phyloP scores from a whole-genome alignment of 2,888 invertebrate species.

The Platypus cylindrus region DNA sequence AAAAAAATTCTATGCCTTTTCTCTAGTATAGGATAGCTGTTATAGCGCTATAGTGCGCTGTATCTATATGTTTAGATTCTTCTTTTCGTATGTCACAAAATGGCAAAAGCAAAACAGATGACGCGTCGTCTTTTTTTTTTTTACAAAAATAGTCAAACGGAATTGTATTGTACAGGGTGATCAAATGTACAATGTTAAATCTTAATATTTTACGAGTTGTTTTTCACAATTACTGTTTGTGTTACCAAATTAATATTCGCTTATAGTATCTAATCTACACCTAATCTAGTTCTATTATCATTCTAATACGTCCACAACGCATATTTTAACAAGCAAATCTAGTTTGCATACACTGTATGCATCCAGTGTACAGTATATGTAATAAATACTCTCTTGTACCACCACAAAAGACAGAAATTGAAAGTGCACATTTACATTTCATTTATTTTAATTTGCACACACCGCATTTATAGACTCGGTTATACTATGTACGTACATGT shows the following conservation, averaged over 20 bases:
- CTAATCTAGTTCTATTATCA: conserved; percentile 14
- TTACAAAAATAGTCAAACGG: conserved; percentile 6
- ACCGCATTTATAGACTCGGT: conserved; percentile 5
- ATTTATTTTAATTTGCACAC: conserved; percentile 12
- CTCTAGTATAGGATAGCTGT: too few relatives aligned
- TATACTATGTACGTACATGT: too few relatives aligned
- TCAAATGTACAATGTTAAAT: too few relatives aligned
- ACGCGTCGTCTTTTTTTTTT: conserved; percentile 8
- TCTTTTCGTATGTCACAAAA: too few relatives aligned
- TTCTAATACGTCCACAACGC: conserved; percentile 12
- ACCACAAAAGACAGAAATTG: conserved; percentile 15
- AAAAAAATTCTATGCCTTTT: too few relatives aligned
- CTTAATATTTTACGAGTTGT: too few relatives aligned
- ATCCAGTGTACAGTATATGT: too few relatives aligned
- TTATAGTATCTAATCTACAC: conserved; percentile 6
- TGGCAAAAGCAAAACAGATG: conserved; percentile 10
- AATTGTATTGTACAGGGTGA: conserved; percentile 4
- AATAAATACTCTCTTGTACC: conserved; percentile 14
- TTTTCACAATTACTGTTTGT: too few relatives aligned
- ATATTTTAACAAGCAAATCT: conserved; percentile 11
- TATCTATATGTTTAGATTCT: too few relatives aligned
- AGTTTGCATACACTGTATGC: conserved; percentile 8
- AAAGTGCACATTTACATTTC: conserved; percentile 15
- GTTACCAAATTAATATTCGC: too few relatives aligned
- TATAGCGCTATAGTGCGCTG: too few relatives aligned